Percentiles rank a stretch among this genome's conserved stretches.
Evolutionary conservation across 2,113 vertebrate genomes (phyloP).

Genomic region (Martes martes): DNA sequence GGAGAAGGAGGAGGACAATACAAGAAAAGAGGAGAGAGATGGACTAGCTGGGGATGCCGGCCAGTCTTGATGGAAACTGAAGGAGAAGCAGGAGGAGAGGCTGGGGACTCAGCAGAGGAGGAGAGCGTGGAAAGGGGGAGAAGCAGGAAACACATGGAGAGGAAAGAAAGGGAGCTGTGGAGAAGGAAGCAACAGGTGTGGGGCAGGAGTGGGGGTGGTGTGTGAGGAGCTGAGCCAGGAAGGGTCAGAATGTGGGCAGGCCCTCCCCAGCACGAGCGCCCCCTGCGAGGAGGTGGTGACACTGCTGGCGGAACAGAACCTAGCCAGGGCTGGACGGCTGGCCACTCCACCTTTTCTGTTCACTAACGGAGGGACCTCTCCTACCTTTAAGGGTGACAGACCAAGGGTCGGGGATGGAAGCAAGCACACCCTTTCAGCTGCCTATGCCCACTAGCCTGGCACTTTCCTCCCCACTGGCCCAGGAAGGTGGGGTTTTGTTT

Average conservation of each 20-base stretch:
- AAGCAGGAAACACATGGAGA: neutral
- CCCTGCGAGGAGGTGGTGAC: neutral
- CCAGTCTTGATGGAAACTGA: neutral
- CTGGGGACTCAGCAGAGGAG: neutral
- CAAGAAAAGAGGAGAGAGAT: neutral
- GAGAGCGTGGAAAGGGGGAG: neutral
- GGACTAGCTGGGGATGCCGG: neutral
- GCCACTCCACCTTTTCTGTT: neutral
- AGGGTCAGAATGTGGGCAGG: neutral
- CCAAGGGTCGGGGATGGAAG: neutral
- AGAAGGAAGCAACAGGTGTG: neutral
- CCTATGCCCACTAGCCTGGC: neutral
- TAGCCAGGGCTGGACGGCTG: neutral
- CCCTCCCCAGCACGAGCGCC: neutral
- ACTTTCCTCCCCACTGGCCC: neutral
- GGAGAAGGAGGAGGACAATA: neutral
- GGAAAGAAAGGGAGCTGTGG: neutral
- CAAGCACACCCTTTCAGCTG: neutral
- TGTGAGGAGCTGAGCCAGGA: too few relatives aligned
- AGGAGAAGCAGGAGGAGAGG: neutral
- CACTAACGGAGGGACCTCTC: neutral
- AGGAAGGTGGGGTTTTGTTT: neutral
- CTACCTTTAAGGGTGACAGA: neutral
- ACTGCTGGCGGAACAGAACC: neutral
- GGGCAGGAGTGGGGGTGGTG: neutral